Conservation (phyloP, 2,113 vertebrate species). For the Phoxinus phoxinus region DNA sequence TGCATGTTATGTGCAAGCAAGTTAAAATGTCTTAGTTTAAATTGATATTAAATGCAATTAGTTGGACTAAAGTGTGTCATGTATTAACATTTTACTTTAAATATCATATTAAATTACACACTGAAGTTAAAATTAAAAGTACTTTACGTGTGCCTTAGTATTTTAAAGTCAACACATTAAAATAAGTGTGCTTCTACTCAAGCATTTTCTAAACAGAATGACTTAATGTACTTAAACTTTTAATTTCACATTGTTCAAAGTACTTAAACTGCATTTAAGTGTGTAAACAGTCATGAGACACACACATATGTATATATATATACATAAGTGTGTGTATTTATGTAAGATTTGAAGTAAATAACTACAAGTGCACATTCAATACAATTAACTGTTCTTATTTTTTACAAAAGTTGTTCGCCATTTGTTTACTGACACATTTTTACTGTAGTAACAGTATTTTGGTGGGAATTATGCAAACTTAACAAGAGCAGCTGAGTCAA, state of each 20-base stretch:
- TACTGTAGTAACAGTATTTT: background rate
- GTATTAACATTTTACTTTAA: background rate
- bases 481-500: background rate
- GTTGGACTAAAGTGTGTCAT: background rate
- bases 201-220: too few relatives aligned
- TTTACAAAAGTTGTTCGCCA: background rate
- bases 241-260: background rate
- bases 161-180: background rate
- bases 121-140: background rate
- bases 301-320: too few relatives aligned
- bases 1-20: background rate
- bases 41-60: background rate
- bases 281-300: background rate
- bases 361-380: background rate
- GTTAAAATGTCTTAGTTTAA: background rate
- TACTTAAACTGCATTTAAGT: background rate
- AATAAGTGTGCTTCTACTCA: background rate
- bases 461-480: background rate
- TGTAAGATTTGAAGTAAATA: background rate
- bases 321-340: background rate
- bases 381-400: background rate
- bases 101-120: background rate
- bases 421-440: background rate
- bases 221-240: background rate
- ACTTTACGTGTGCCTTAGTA: background rate